Evolutionary conservation across 2,888 invertebrate genomes (phyloP).

Genomic region (Girardia tigrina): DNA sequence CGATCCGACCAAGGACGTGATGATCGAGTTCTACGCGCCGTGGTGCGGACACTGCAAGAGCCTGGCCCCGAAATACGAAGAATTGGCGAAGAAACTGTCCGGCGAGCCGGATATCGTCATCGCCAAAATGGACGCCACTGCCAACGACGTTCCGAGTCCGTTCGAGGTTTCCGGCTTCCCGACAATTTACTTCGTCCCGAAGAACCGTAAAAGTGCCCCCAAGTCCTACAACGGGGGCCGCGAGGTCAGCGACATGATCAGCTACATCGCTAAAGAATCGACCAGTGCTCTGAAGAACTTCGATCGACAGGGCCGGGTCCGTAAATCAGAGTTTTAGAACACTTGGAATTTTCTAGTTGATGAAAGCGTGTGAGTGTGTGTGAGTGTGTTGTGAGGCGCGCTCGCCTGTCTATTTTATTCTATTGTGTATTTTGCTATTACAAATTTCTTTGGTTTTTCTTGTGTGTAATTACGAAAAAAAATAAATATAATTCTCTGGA

Average conservation of each 20-base stretch:
- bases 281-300: slow-evolving; percentile 72
- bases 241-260: slow-evolving; percentile 77
- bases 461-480: too few relatives aligned
- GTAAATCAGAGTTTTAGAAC: slow-evolving; percentile 39
- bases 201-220: background rate
- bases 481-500: too few relatives aligned
- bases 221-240: slow-evolving; percentile 63
- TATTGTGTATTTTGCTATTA: too few relatives aligned
- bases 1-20: slow-evolving; percentile 75
- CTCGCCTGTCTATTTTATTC: too few relatives aligned
- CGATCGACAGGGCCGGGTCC: slow-evolving; percentile 65
- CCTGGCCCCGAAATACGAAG: slow-evolving; percentile 78
- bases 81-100: slow-evolving; percentile 60
- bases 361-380: too few relatives aligned
- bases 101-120: slow-evolving; percentile 70
- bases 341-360: too few relatives aligned
- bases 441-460: too few relatives aligned
- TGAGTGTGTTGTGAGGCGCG: too few relatives aligned
- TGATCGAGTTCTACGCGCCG: slow-evolving; percentile 95
- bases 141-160: slow-evolving; percentile 80
- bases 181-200: slow-evolving; percentile 72
- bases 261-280: slow-evolving; percentile 79
- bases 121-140: slow-evolving; percentile 93
- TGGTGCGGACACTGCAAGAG: slow-evolving; percentile 95
- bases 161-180: slow-evolving; percentile 94